Conservation (phyloP, 2,797 vertebrate genomes). For the Scolopax rusticola region DNA sequence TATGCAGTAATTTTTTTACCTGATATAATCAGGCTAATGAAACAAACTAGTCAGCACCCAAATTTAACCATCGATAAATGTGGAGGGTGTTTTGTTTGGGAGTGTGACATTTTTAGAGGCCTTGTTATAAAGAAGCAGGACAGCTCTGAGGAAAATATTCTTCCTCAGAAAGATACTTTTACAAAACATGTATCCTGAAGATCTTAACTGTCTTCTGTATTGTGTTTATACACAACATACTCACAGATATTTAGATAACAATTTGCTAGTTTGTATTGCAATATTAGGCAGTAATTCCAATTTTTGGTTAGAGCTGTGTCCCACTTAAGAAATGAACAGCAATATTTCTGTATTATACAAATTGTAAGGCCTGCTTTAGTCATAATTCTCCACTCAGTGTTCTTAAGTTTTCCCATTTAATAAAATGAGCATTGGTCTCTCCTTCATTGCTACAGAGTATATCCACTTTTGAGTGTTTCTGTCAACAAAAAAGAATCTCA, state of each 20-base stretch:
- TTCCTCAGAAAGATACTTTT: background rate
- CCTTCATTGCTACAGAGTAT: background rate
- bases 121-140: background rate
- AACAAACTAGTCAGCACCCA: background rate
- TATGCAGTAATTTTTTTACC: background rate
- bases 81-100: background rate
- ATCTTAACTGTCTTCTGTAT: background rate
- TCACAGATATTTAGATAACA: background rate
- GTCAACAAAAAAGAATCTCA: background rate
- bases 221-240: background rate
- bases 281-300: background rate
- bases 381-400: background rate
- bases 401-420: background rate
- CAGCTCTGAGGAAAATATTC: background rate
- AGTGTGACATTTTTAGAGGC: background rate
- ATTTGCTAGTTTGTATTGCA: background rate
- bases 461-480: background rate
- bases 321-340: background rate
- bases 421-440: background rate
- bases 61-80: background rate
- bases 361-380: background rate
- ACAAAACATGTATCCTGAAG: background rate
- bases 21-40: background rate
- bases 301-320: background rate
- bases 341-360: background rate